A percentile compares a stretch with the other conserved stretches of the same genome.
Evolutionary conservation across 1,140 invertebrate genomes (phyloP).

Genomic region (Drosophila arizonae): DNA sequence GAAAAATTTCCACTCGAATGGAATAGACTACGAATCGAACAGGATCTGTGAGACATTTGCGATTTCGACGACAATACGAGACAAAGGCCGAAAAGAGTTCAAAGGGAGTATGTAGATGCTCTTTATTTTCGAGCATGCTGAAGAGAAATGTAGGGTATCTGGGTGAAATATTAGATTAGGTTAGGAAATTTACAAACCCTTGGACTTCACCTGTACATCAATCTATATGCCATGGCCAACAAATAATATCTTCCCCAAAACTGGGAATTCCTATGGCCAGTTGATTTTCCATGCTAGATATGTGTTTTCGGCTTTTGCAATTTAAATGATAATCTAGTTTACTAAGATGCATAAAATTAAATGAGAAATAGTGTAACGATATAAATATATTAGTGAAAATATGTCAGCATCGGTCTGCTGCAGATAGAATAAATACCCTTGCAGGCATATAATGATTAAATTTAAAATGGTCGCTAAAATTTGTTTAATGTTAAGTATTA

Average conservation of each 20-base stretch:
- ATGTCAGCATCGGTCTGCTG: background rate
- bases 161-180: conserved; percentile 41
- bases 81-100: conserved; percentile 23
- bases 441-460: background rate
- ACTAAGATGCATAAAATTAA: no score
- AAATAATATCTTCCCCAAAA: background rate
- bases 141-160: conserved; percentile 11
- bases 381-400: no score
- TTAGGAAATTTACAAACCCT: conserved; percentile 38
- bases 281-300: background rate
- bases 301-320: background rate
- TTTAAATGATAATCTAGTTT: no score
- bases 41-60: conserved; percentile 48
- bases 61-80: conserved; percentile 59
- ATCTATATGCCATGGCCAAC: background rate
- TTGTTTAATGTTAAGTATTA: no score
- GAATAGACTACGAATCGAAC: conserved; percentile 13
- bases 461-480: no score
- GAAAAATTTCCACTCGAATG: conserved; percentile 58
- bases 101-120: conserved; percentile 5
- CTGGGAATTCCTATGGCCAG: background rate
- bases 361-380: no score
- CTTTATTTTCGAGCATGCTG: conserved; percentile 1
- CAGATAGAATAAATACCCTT: background rate
- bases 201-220: conserved; percentile 1